A percentile compares a stretch with the other conserved stretches of the same genome.
phyloP scores from a whole-genome alignment of 2,888 invertebrate species.

The Drosophila rellima region DNA sequence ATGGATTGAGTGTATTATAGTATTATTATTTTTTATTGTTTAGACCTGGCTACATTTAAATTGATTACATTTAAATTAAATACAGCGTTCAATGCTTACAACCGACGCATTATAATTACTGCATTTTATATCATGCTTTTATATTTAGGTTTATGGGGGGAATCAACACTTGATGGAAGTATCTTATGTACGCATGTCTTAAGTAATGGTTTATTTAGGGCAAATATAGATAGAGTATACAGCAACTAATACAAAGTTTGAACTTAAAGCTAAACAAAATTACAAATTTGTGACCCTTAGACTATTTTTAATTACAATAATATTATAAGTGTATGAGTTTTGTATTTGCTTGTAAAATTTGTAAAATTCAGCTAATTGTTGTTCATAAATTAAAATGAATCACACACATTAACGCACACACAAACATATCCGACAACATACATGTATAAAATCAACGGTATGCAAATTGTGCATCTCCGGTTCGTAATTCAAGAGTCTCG shows the following conservation, averaged over 20 bases:
- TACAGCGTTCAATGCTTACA: constrained; percentile 67
- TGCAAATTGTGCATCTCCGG: neutral
- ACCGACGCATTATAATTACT: constrained; percentile 53
- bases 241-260: constrained; percentile 41
- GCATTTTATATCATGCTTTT: constrained; percentile 11
- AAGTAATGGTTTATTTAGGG: constrained; percentile 6
- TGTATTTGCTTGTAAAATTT: constrained; percentile 3
- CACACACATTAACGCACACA: constrained; percentile 11
- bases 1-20: constrained; percentile 11
- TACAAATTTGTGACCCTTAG: constrained; percentile 16
- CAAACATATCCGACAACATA: constrained; percentile 6
- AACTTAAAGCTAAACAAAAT: constrained; percentile 44
- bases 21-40: constrained; percentile 12
- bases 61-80: constrained; percentile 37
- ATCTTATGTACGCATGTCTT: constrained; percentile 9
- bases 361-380: constrained; percentile 46
- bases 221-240: neutral
- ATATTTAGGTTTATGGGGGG: constrained; percentile 6
- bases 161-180: constrained; percentile 8
- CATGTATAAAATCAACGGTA: neutral
- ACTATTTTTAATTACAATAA: constrained; percentile 27
- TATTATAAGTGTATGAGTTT: constrained; percentile 16
- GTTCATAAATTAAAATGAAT: constrained; percentile 32
- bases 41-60: constrained; percentile 36
- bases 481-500: neutral